Conservation (phyloP, 2,888 invertebrate species). For the Ferrisia virgata region DNA sequence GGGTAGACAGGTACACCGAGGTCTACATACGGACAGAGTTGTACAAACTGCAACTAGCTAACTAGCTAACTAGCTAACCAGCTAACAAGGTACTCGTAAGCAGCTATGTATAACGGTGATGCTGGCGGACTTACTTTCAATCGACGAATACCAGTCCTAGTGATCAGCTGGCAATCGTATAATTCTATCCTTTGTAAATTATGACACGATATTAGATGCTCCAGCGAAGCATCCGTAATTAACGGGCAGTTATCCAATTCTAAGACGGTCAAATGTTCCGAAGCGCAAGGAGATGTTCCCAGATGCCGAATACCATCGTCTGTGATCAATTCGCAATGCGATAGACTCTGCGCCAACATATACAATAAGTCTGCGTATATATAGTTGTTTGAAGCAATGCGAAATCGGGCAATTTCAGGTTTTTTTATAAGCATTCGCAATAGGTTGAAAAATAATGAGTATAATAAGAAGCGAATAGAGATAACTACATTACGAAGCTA, state of each 20-base stretch:
- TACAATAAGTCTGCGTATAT: neutral
- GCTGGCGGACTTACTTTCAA: conserved; percentile 68
- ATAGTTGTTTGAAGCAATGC: too few species aligned
- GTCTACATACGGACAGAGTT: too few species aligned
- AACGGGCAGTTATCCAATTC: conserved; percentile 99
- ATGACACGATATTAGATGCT: conserved; percentile 87
- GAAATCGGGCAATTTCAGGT: too few species aligned
- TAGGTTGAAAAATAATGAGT: too few species aligned
- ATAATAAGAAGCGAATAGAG: too few species aligned
- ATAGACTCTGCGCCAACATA: conserved; percentile 72
- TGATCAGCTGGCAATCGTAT: conserved; percentile 98
- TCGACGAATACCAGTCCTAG: conserved; percentile 91
- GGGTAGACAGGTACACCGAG: too few species aligned
- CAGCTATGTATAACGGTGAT: neutral
- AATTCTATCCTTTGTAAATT: conserved; percentile 95
- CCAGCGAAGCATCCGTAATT: conserved; percentile 93
- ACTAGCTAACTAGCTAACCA: too few species aligned
- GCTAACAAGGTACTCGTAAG: too few species aligned
- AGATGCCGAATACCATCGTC: conserved; percentile 96
- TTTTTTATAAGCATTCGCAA: too few species aligned
- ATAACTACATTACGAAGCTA: too few species aligned
- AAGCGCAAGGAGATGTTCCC: conserved; percentile 87
- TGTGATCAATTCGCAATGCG: conserved; percentile 97
- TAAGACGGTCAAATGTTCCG: conserved; percentile 87
- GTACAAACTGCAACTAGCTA: too few species aligned